Percentiles rank a stretch among this genome's conserved stretches.
phyloP scores from a whole-genome alignment of 2,888 invertebrate genomes.

The Anthoptus insignis region DNA sequence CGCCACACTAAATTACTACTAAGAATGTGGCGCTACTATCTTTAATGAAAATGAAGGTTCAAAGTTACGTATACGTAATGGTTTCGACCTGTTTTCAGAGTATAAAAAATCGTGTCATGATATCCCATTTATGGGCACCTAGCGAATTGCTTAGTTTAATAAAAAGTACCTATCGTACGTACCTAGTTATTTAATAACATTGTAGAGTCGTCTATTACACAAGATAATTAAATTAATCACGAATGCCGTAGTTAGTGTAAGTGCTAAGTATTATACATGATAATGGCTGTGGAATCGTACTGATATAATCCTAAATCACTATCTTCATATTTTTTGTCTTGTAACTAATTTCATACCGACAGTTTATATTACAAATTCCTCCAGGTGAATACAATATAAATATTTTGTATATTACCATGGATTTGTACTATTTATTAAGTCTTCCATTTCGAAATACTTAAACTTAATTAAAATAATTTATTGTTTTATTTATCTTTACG shows the following conservation, averaged over 20 bases:
- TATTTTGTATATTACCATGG: conserved; percentile 69
- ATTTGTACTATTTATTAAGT: conserved; percentile 81
- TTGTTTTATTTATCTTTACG: conserved; percentile 67
- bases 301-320: conserved; percentile 77
- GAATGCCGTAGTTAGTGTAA: conserved; percentile 71
- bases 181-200: conserved; percentile 52
- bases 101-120: conserved; percentile 38
- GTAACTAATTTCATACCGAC: conserved; percentile 59
- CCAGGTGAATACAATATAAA: conserved; percentile 61
- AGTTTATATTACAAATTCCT: conserved; percentile 61
- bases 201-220: conserved; percentile 53
- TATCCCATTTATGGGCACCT: conserved; percentile 42
- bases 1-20: conserved; percentile 40
- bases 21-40: conserved; percentile 32
- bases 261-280: conserved; percentile 77
- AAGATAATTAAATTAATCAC: conserved; percentile 62
- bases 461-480: conserved; percentile 62
- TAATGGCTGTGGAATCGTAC: conserved; percentile 86
- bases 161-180: conserved; percentile 46
- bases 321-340: conserved; percentile 65
- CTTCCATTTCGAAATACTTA: conserved; percentile 81
- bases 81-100: conserved; percentile 47
- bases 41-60: conserved; percentile 53
- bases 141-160: conserved; percentile 19
- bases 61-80: conserved; percentile 68